Conservation (phyloP, 2,113 vertebrate genomes). For the Prochilodus magdalenae region DNA sequence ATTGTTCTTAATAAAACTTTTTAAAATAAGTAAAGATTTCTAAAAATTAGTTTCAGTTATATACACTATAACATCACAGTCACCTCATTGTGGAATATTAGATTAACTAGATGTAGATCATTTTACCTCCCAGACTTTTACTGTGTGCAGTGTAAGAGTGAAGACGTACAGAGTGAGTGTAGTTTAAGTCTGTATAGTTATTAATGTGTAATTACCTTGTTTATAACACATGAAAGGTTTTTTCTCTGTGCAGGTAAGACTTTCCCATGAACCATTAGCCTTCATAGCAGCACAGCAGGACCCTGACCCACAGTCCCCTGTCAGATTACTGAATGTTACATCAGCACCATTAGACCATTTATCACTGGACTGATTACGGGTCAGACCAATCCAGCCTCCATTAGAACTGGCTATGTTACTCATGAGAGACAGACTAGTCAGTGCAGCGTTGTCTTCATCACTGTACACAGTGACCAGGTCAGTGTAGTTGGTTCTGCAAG, state of each 20-base stretch:
- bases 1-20: too few relatives aligned
- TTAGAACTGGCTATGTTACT: fast-evolving
- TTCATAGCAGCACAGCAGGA: constrained; percentile 17
- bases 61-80: too few relatives aligned
- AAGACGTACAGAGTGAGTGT: neutral
- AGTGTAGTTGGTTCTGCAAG: too few relatives aligned
- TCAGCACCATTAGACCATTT: constrained; percentile 60
- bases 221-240: constrained; percentile 62
- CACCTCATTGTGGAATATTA: too few relatives aligned
- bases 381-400: constrained; percentile 51
- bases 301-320: fast-evolving
- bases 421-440: constrained; percentile 42
- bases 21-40: too few relatives aligned
- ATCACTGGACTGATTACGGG: fast-evolving
- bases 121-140: too few relatives aligned
- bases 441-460: neutral
- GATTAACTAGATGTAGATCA: too few relatives aligned
- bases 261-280: constrained; percentile 6
- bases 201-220: constrained; percentile 50
- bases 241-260: neutral
- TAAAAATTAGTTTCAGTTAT: too few relatives aligned
- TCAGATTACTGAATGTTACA: fast-evolving
- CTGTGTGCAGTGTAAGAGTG: too few relatives aligned
- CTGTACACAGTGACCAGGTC: too few relatives aligned
- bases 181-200: neutral